Evolutionary conservation across 2,888 invertebrate species (phyloP), one percentile per base, ranked within the genome.

Genomic region (Drosophila mercatorum): DNA sequence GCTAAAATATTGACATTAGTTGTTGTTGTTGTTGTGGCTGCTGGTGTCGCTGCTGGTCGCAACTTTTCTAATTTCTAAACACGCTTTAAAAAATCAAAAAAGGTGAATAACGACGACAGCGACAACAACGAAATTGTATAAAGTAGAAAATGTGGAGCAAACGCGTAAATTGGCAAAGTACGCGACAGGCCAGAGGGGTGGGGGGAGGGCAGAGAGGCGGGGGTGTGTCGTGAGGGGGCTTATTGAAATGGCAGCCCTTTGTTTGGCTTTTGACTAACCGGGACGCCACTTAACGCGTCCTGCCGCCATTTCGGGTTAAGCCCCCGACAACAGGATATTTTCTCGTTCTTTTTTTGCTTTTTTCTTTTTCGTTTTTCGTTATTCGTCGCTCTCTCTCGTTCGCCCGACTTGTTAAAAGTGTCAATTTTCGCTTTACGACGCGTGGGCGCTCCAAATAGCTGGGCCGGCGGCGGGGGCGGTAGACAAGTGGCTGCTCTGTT

Each of bases 331-430:
- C 84, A 84, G 57, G 68, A 70, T 6, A 56, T 68, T 67, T 72
- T 75, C 72, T 70, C 2, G 1, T 34, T 28, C 17, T 14, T 28
- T 40, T 38, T 58, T 57, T 5, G 28, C 28, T 28, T 22, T 22
- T 22, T 22, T 22, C 22, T 1, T 22, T 22, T 22, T 22, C 22
- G 22, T 22, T 22, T 31, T 17, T 36, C 22, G 22, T 22, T 22
- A 22, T 17, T 36, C 22, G 36, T 22, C 11, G 31, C 34, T 34
- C 34, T 40, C 17, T 14, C 38, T 26, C 34, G 41, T 52, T 53
- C n/a, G 38, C 69, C 72, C 82, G 71, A 77, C 84, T 87, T 87
- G 88, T 83, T 88, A 78, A 88, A 86, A 86, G 86, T 86, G 86
- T 86, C 86, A 86, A 86, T 88, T 86, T 83, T 88, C 78, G 87